Base-by-base conservation (phyloP, 2,113 vertebrate species). In the Rhabdornis inornatus region DNA sequence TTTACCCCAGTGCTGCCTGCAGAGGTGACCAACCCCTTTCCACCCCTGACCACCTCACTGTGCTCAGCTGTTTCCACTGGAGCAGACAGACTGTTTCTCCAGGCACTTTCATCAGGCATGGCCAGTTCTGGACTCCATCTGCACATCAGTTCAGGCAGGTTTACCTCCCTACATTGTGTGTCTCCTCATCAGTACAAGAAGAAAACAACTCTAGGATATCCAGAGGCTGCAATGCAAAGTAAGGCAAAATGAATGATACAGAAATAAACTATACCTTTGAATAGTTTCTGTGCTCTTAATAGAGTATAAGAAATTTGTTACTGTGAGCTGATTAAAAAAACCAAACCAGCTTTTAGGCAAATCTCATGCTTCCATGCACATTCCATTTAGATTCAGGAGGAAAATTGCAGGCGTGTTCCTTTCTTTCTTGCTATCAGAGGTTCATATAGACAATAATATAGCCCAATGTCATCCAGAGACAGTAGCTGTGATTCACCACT, bases 51-150 rank as follows among this genome's bases (percentile, higher is more conserved):
- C 45, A 7, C 55, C 50, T 18, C 64, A 0, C 21, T 23, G 50
- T 39, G 40, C 84, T 83, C 68, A 9, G 84, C 18, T 17, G 19
- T 35, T 69, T 27, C 37, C 69, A 21, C 55, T n/a, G 3, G 33
- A 52, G 44, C 50, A 52, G 28, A 5, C 52, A 8, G 37, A 4
- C 35, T 33, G 25, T 39, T 80, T 33, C 52, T 76, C 37, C 61
- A 13, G 33, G 28, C 19, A 6, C 24, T 28, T 27, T 22, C 0
- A 0, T 8, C 55, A 59, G 56, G 37, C 21, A 9, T 8, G 24
- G 20, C 39, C 31, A 7, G 35, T 11, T 56, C 21, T n/a, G 55
- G 10, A 15, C 11, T 39, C 53, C 12, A 18, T 21, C 37, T 70
- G 70, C 61, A 5, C 1, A 0, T 39, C 60, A 10, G 35, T 9